Evolutionary conservation across 2,797 vertebrate genomes (phyloP).

Genomic region (Protosalanx chinensis): DNA sequence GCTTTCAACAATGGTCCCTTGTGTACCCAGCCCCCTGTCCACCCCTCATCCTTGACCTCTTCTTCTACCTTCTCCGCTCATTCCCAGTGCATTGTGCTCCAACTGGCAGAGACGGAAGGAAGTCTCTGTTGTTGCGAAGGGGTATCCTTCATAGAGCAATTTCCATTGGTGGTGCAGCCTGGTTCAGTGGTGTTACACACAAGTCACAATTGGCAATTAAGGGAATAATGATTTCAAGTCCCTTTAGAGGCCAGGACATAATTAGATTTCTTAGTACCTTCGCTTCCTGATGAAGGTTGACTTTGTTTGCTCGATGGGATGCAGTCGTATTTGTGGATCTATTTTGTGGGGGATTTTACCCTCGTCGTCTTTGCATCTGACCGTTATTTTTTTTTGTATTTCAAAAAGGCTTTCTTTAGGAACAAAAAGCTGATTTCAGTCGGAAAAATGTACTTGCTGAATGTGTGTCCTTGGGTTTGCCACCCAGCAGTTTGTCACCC

Average conservation of each 20-base stretch:
- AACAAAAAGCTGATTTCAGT: too few species aligned
- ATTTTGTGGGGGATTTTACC: slow-evolving; percentile 4
- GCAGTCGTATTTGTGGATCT: slow-evolving; percentile 19
- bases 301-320: not conserved
- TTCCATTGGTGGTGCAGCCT: not conserved
- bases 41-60: not conserved
- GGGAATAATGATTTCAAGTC: slow-evolving; percentile 24
- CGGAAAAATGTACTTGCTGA: not conserved
- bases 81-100: not conserved
- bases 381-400: too few species aligned
- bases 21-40: too few species aligned
- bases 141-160: not conserved
- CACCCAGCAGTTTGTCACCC: slow-evolving; percentile 45
- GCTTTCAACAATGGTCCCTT: not conserved
- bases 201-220: slow-evolving; percentile 28
- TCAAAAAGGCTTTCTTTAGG: too few species aligned
- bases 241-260: slow-evolving; percentile 8
- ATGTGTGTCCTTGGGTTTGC: slow-evolving; percentile 55
- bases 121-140: not conserved
- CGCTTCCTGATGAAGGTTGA: not conserved
- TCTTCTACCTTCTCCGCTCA: not conserved
- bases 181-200: slow-evolving; percentile 27
- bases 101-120: not conserved
- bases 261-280: not conserved
- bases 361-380: too few species aligned